Percentiles rank a stretch among this genome's conserved stretches.
Conservation (phyloP, 2,888 invertebrate species). For the Spilosoma lubricipeda region DNA sequence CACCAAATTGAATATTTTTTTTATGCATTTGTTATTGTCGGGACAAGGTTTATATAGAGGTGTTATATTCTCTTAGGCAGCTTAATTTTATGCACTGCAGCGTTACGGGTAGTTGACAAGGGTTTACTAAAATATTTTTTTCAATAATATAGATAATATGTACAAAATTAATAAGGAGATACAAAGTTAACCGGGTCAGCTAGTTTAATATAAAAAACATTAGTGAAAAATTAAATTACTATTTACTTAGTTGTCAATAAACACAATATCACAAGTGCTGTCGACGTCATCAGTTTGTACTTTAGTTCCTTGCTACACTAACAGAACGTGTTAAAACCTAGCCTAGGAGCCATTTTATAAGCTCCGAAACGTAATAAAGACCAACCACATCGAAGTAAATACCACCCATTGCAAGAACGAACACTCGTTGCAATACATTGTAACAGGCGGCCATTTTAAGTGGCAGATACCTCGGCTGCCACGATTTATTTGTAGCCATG, state of each 20-base stretch:
- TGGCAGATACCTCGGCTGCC: constrained; percentile 68
- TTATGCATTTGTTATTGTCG: no score
- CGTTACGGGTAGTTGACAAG: no score
- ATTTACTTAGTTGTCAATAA: background rate
- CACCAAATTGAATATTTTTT: no score
- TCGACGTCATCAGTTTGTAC: background rate
- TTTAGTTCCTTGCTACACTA: background rate
- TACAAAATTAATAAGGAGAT: no score
- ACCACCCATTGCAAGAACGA: constrained; percentile 16
- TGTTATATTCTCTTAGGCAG: no score
- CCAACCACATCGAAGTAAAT: constrained; percentile 19
- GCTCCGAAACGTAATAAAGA: constrained; percentile 14
- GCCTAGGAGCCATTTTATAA: constrained; percentile 5
- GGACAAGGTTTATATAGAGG: no score
- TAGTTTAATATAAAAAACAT: no score
- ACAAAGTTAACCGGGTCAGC: no score
- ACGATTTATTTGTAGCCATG: constrained; percentile 75
- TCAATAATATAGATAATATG: no score
- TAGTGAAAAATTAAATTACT: background rate
- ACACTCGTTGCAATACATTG: constrained; percentile 49
- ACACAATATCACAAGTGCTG: background rate
- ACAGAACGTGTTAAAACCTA: background rate
- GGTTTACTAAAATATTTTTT: no score
- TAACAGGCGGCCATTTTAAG: constrained; percentile 62
- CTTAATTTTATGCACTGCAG: no score